phyloP scores from a whole-genome alignment of 2,797 vertebrate genomes.

The Acanthiza pusilla region DNA sequence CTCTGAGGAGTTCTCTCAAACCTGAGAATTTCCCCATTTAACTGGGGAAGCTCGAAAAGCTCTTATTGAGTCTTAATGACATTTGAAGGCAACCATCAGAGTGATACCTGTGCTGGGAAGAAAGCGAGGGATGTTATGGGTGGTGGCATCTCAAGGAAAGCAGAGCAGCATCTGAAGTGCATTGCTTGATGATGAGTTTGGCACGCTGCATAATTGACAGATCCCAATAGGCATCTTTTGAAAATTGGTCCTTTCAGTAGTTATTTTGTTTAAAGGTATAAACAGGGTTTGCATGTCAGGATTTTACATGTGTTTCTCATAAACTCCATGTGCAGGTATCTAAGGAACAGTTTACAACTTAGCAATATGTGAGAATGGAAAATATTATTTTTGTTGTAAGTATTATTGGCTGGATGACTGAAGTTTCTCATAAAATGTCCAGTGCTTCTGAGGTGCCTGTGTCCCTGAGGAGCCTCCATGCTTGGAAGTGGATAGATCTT shows the following conservation, averaged over 20 bases:
- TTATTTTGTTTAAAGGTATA: slow-evolving; percentile 50
- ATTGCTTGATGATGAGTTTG: slow-evolving; percentile 1
- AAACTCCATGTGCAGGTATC: slow-evolving; percentile 49
- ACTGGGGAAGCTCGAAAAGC: not conserved
- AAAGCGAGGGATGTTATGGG: not conserved
- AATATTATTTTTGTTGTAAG: slow-evolving; percentile 65
- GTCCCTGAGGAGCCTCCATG: slow-evolving; percentile 26
- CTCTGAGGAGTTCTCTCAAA: not conserved
- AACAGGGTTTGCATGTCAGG: slow-evolving; percentile 20
- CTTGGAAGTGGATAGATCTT: slow-evolving; percentile 1
- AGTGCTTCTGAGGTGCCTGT: slow-evolving; percentile 25
- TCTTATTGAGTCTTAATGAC: not conserved
- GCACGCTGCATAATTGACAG: not conserved
- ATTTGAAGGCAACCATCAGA: not conserved
- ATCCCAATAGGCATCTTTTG: not conserved
- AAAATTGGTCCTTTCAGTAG: slow-evolving; percentile 58
- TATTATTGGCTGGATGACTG: slow-evolving; percentile 20
- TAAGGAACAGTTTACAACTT: slow-evolving; percentile 58
- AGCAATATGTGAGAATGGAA: slow-evolving; percentile 63
- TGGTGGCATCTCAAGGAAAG: not conserved
- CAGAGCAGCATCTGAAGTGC: not conserved
- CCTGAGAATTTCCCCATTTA: not conserved
- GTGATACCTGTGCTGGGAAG: not conserved
- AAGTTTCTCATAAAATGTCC: slow-evolving; percentile 21
- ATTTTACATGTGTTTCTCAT: slow-evolving; percentile 66